A percentile compares a stretch with the other conserved stretches of the same genome.
Evolutionary conservation across 2,113 vertebrate genomes (phyloP).

Genomic region (Hoplias malabaricus): DNA sequence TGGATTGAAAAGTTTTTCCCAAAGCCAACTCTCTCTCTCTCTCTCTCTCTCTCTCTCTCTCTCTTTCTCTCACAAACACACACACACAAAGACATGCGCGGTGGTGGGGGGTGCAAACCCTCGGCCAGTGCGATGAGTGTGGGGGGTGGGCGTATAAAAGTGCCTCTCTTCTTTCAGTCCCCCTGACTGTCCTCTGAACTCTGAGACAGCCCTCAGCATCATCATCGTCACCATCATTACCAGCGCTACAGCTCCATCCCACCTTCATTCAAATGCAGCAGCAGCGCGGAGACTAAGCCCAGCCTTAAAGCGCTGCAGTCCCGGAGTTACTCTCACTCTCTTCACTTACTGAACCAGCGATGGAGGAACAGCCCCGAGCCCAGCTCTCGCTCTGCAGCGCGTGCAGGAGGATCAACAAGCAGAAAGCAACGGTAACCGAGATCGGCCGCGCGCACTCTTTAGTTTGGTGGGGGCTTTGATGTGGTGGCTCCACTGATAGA

Average conservation of each 20-base stretch:
- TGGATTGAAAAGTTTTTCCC: not conserved
- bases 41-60: slow-evolving; percentile 14
- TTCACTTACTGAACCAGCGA: slow-evolving; percentile 25
- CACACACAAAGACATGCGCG: slow-evolving; percentile 46
- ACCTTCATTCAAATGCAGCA: slow-evolving; percentile 51
- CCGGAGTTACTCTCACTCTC: not conserved
- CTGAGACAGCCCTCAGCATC: slow-evolving; percentile 56
- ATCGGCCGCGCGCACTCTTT: slow-evolving; percentile 14
- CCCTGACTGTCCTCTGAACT: slow-evolving; percentile 55
- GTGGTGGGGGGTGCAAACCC: not conserved
- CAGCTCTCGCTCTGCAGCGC: slow-evolving; percentile 47
- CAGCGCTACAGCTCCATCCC: not conserved
- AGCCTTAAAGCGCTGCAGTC: not conserved
- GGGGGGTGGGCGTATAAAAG: slow-evolving; percentile 59
- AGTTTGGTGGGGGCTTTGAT: too few species aligned
- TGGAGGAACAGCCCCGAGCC: slow-evolving; percentile 47
- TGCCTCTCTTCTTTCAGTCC: slow-evolving; percentile 50
- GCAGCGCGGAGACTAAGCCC: slow-evolving; percentile 49
- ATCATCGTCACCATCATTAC: not conserved
- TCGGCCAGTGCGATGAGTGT: slow-evolving; percentile 42
- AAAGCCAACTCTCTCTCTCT: not conserved
- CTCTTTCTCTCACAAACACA: slow-evolving; percentile 19
- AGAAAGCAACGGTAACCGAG: slow-evolving; percentile 55
- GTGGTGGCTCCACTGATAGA: too few species aligned
- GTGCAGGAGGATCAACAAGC: slow-evolving; percentile 50